These are phyloP conservation scores for Drosophila grimshawi DNA, from an alignment of 1,140 invertebrate species.

Conservation along the genomic window DNA sequence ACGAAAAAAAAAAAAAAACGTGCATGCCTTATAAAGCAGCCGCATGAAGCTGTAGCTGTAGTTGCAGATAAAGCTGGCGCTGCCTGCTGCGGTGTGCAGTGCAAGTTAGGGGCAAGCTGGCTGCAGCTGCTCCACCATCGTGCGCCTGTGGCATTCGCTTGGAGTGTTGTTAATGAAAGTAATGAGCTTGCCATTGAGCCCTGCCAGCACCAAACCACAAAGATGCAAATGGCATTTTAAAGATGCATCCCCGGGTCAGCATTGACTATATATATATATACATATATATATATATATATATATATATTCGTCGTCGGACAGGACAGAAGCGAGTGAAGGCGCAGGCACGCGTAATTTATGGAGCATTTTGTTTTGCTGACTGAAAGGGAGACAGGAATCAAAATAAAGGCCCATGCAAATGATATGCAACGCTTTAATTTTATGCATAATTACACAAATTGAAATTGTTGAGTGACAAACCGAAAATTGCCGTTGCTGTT, in stretches of 20 bases:
- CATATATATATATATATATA: too few relatives aligned
- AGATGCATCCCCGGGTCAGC: constrained; percentile 78
- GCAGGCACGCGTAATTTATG: constrained; percentile 80
- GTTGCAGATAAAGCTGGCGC: constrained; percentile 4
- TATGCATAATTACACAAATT: constrained; percentile 82
- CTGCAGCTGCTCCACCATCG: constrained; percentile 55
- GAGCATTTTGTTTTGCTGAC: constrained; percentile 64
- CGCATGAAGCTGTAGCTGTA: constrained; percentile 20
- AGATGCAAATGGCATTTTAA: constrained; percentile 83
- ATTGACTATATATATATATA: neutral
- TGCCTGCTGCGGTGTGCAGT: neutral
- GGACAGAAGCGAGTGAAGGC: neutral
- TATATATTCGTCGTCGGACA: too few relatives aligned
- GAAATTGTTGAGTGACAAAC: constrained; percentile 81
- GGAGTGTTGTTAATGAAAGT: constrained; percentile 83
- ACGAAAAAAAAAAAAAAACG: constrained; percentile 53
- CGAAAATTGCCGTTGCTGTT: constrained; percentile 34
- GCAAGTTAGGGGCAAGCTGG: constrained; percentile 28
- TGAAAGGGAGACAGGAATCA: constrained; percentile 20
- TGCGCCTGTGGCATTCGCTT: constrained; percentile 57
- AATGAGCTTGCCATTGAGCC: constrained; percentile 73
- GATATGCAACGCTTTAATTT: constrained; percentile 83
- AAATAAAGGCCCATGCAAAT: constrained; percentile 71
- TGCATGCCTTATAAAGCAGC: constrained; percentile 73
- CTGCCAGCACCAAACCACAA: constrained; percentile 70